Percentiles rank a stretch among this genome's conserved stretches.
phyloP scores from a whole-genome alignment of 2,888 invertebrate genomes.

The Amphipyra berbera region DNA sequence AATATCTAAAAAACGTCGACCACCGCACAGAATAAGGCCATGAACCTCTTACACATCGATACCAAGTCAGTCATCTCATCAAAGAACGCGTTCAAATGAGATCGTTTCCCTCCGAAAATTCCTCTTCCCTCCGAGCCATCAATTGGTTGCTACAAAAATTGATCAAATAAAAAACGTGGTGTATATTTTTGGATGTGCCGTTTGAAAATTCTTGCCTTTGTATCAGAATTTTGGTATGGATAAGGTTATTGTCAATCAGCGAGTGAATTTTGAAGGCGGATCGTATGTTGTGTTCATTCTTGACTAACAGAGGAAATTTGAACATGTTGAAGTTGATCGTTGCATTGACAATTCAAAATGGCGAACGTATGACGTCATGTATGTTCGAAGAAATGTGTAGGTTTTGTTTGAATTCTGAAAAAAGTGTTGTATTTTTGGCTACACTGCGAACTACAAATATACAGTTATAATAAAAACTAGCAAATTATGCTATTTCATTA shows the following conservation, averaged over 20 bases:
- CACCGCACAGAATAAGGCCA: conserved; percentile 39
- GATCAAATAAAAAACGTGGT: conserved; percentile 73
- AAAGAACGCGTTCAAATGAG: conserved; percentile 74
- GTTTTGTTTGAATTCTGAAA: no score
- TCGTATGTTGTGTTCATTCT: conserved; percentile 12
- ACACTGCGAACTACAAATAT: no score
- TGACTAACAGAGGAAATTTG: conserved; percentile 32
- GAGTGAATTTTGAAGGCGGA: conserved; percentile 22
- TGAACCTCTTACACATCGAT: conserved; percentile 52
- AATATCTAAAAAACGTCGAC: conserved; percentile 1
- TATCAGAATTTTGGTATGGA: conserved; percentile 52
- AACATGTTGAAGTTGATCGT: conserved; percentile 27
- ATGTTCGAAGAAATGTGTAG: background rate
- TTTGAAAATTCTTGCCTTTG: conserved; percentile 47
- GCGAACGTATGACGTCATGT: background rate
- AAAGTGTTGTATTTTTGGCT: no score
- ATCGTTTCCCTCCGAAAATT: conserved; percentile 68
- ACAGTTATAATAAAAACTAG: no score
- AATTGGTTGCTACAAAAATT: conserved; percentile 73
- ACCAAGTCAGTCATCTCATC: conserved; percentile 67
- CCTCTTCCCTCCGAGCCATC: conserved; percentile 61
- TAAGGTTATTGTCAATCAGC: conserved; percentile 57
- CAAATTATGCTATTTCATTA: no score
- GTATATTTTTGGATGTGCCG: conserved; percentile 61
- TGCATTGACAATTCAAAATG: conserved; percentile 13